Evolutionary conservation across 2,113 vertebrate genomes (phyloP), one percentile per base, ranked within the genome.

Genomic region (Colaptes auratus): DNA sequence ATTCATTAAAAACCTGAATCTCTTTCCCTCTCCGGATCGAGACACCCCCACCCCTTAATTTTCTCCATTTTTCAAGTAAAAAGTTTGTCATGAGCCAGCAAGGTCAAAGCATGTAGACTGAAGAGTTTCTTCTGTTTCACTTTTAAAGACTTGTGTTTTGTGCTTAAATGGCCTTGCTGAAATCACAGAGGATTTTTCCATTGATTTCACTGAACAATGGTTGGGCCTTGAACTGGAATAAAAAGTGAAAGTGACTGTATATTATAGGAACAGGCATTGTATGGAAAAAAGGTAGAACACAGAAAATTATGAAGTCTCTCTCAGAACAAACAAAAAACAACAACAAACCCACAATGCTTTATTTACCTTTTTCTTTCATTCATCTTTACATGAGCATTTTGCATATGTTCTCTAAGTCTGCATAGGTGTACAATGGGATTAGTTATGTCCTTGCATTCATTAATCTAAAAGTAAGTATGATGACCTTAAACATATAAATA

Each of bases 161-260:
- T 50, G 12, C 60, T 86, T 82, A 70, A 82, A 76, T 31, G n/a
- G 6, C 63, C 59, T 91, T 70, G 18, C 12, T 82, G 74, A 84
- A 84, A 72, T 72, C n/a, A 84, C 15, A 65, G 19, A 60, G 2
- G 6, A 6, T 15, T 19, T 89, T 91, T 86, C 58, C 14, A 73
- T 31, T 89, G 50, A 56, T 24, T 65, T 78, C 0, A 0, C 35
- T 42, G 25, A 65, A 55, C 30, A 77, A 31, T 76, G 25, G 61
- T 88, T 44, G 23, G 12, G 11, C 46, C 64, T 90, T 88, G 89
- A 88, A 67, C 64, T 46, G 35, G 9, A 89, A 88, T 48, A 63
- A 59, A 50, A 93, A 23, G 6, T n/a, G 58, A 81, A 86, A 59
- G 6, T 73, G 25, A 19, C 17, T 44, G 18, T n/a, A 44, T 52